Percentiles rank a stretch among this genome's conserved stretches.
These are phyloP conservation scores for Hedychridium roseum DNA, from an alignment of 2,888 invertebrate species.

Conservation along the genomic window DNA sequence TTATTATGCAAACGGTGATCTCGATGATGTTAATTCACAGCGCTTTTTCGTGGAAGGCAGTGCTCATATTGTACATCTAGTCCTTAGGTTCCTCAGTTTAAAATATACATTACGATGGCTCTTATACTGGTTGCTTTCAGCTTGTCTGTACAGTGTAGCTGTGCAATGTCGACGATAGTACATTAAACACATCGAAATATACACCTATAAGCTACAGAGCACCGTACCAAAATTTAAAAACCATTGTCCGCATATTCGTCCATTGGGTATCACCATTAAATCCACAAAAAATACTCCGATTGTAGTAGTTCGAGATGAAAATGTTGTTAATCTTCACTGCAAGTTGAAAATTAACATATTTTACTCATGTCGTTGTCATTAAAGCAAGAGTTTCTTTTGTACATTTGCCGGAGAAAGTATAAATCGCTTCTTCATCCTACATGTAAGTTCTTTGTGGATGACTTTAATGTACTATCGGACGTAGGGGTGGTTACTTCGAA, in stretches of 20 bases:
- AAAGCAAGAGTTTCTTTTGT: too few species aligned
- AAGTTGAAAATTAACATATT: too few species aligned
- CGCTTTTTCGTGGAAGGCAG: conserved; percentile 56
- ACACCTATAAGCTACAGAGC: not conserved
- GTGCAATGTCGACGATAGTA: conserved; percentile 23
- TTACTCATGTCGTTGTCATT: too few species aligned
- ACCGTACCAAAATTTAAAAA: not conserved
- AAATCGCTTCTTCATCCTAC: too few species aligned
- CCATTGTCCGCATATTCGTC: too few species aligned
- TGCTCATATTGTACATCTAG: conserved; percentile 45
- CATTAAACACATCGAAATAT: conserved; percentile 17
- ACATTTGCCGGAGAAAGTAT: too few species aligned
- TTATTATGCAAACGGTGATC: conserved; percentile 15
- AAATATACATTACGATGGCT: conserved; percentile 40
- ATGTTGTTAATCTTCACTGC: too few species aligned
- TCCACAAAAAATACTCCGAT: too few species aligned
- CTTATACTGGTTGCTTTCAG: conserved; percentile 36
- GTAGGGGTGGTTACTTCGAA: conserved; percentile 34
- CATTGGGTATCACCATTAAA: too few species aligned
- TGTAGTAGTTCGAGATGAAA: too few species aligned
- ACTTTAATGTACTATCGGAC: conserved; percentile 36
- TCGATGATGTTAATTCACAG: conserved; percentile 47
- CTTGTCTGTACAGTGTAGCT: not conserved
- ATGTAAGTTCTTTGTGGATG: not conserved
- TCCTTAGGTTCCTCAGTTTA: conserved; percentile 35